Evolutionary conservation across 2,888 invertebrate species (phyloP).

Genomic region (Acrocera orbiculus): DNA sequence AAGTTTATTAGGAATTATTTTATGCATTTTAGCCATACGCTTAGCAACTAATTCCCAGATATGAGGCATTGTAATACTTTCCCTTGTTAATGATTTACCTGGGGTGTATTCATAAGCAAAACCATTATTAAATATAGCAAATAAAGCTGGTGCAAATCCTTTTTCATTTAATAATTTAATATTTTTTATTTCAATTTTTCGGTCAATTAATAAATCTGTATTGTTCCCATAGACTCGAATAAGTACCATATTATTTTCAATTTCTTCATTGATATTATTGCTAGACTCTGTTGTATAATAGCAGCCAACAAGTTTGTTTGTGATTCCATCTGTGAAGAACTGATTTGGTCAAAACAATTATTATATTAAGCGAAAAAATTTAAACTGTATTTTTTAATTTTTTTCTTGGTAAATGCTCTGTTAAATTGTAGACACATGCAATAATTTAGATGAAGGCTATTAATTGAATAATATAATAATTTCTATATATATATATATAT

Average conservation of each 20-base stretch:
- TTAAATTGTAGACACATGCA: too few species aligned
- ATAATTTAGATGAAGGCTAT: too few species aligned
- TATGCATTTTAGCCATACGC: slow-evolving; percentile 71
- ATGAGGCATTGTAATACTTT: slow-evolving; percentile 42
- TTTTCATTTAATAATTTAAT: slow-evolving; percentile 45
- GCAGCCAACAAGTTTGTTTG: slow-evolving; percentile 78
- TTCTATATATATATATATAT: too few species aligned
- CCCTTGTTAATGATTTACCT: slow-evolving; percentile 55
- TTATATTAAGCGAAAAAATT: slow-evolving; percentile 4
- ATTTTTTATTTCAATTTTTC: slow-evolving; percentile 59
- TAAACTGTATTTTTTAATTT: too few species aligned
- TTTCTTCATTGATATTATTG: slow-evolving; percentile 16
- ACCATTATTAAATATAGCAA: slow-evolving; percentile 86
- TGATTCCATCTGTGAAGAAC: slow-evolving; percentile 87
- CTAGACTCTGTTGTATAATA: slow-evolving; percentile 22
- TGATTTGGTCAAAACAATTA: slow-evolving; percentile 28
- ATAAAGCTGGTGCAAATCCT: slow-evolving; percentile 69
- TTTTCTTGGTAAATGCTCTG: too few species aligned
- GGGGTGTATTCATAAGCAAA: slow-evolving; percentile 76
- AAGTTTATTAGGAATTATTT: slow-evolving; percentile 31
- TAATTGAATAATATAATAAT: too few species aligned
- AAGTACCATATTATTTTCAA: slow-evolving; percentile 49
- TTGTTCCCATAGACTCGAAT: slow-evolving; percentile 85
- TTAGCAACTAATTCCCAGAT: slow-evolving; percentile 60
- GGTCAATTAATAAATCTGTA: slow-evolving; percentile 81